A percentile compares a stretch with the other conserved stretches of the same genome.
These are phyloP conservation scores for Thaumetopoea pityocampa DNA, from an alignment of 1,140 invertebrate genomes.

Conservation along the genomic window DNA sequence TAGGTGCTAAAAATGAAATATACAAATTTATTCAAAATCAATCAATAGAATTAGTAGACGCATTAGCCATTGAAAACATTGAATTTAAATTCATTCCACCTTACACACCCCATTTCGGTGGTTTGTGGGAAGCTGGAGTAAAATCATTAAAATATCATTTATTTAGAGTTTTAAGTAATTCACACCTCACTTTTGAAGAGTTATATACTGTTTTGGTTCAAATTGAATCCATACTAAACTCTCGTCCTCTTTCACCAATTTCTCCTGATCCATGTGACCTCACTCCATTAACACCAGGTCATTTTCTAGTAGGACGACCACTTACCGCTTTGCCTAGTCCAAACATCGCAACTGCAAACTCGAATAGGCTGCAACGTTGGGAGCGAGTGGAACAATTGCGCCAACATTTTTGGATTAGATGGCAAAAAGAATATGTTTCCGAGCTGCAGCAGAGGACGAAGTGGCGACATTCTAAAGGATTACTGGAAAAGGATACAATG, in stretches of 20 bases:
- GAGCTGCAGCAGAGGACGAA: conserved; percentile 20
- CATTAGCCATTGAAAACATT: no score
- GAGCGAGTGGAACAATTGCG: conserved; percentile 15
- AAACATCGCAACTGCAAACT: conserved; percentile 1
- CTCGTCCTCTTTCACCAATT: not conserved
- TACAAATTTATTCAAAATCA: no score
- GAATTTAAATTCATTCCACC: not conserved
- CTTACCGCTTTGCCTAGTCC: conserved; percentile 19
- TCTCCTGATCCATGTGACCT: conserved; percentile 4
- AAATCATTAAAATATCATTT: not conserved
- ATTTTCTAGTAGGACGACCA: conserved; percentile 25
- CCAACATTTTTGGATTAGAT: conserved; percentile 24
- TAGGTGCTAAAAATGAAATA: conserved; percentile 26
- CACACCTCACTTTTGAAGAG: not conserved
- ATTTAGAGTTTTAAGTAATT: not conserved
- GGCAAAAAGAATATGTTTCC: conserved; percentile 22
- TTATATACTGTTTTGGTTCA: not conserved
- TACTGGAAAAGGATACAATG: not conserved
- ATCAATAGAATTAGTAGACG: no score
- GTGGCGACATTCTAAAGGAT: conserved; percentile 4
- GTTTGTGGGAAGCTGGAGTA: not conserved
- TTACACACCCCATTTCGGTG: not conserved
- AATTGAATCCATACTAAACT: not conserved
- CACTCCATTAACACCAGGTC: conserved; percentile 19
- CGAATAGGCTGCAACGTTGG: conserved; percentile 7